Evolutionary conservation across 2,113 vertebrate genomes (phyloP).

Genomic region (Campylomormyrus numenius): DNA sequence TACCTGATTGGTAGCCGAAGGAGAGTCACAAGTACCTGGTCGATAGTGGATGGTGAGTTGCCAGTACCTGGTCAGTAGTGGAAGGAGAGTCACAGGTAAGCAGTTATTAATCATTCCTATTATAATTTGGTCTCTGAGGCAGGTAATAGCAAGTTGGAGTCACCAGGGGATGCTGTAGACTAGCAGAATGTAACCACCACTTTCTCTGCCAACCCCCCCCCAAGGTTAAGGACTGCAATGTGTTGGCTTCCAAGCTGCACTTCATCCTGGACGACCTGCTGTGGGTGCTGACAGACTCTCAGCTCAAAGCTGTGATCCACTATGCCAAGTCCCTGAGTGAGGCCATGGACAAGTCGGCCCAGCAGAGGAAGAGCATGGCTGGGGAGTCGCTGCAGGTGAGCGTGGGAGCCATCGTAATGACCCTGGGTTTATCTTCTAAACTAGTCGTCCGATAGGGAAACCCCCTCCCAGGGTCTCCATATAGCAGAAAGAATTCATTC

Average conservation of each 20-base stretch:
- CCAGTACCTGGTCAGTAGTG: background rate
- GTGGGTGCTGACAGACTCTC: constrained; percentile 96
- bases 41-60: too few relatives aligned
- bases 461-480: background rate
- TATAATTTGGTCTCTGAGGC: background rate
- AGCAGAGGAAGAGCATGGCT: constrained; percentile 81
- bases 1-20: background rate
- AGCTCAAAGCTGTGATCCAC: constrained; percentile 93
- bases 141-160: background rate
- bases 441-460: background rate
- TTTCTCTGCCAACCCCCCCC: background rate
- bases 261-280: constrained; percentile 93
- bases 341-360: constrained; percentile 88
- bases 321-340: constrained; percentile 93
- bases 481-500: background rate
- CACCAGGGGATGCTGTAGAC: background rate
- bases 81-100: background rate
- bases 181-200: background rate
- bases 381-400: constrained; percentile 60
- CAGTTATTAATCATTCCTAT: background rate
- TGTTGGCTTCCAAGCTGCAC: constrained; percentile 88
- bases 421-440: background rate
- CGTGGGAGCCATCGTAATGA: background rate
- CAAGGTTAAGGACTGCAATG: constrained; percentile 94
- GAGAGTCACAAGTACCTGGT: background rate